These are phyloP conservation scores for Aspidiotus destructor DNA, from an alignment of 2,888 invertebrate genomes.

Conservation along the genomic window DNA sequence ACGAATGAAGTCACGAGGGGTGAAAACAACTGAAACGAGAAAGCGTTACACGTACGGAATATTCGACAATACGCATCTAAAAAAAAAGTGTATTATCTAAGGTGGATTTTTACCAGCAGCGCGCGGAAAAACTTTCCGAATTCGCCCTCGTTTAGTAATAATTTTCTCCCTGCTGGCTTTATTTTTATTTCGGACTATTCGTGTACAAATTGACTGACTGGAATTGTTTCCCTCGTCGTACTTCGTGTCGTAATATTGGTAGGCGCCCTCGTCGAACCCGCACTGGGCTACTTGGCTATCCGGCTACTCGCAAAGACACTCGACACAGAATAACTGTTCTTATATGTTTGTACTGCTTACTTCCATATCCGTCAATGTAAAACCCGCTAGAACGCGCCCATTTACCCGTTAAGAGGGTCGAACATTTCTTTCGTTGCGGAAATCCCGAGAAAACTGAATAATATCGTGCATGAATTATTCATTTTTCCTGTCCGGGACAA, in stretches of 20 bases:
- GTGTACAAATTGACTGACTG: conserved; percentile 29
- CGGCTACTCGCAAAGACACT: no score
- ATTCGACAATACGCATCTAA: no score
- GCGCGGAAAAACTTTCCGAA: neutral
- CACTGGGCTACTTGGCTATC: neutral
- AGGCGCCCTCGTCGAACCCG: neutral
- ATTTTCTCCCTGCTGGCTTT: conserved; percentile 27
- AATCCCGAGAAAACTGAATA: conserved; percentile 26
- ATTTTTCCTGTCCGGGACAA: conserved; percentile 31
- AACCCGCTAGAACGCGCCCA: no score
- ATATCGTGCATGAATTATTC: conserved; percentile 29
- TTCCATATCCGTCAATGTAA: no score
- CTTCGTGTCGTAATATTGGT: neutral
- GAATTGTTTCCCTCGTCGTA: neutral
- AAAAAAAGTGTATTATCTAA: no score
- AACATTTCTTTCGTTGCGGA: neutral
- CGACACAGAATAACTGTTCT: no score
- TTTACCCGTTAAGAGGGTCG: no score
- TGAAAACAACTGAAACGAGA: no score
- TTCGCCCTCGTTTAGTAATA: conserved; percentile 12
- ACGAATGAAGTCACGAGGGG: no score
- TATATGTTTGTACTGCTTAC: no score
- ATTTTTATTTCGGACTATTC: conserved; percentile 33
- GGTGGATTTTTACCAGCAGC: no score
- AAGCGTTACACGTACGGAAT: no score